Conservation (phyloP, 2,113 vertebrate species). For the Dermatemys mawii region DNA sequence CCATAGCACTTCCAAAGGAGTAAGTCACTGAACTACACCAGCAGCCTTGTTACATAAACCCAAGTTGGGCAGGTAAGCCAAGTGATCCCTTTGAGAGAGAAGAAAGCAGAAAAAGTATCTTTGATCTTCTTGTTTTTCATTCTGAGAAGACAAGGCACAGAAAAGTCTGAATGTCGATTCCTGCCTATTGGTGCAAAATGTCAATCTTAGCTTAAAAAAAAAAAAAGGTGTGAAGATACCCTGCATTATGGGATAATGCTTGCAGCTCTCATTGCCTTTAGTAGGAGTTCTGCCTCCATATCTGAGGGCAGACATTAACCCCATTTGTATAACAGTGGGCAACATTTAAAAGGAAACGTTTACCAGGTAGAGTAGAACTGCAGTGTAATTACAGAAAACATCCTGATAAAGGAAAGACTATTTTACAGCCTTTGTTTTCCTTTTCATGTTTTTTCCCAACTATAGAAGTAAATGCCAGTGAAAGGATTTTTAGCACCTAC, state of each 20-base stretch:
- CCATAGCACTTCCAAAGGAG: constrained; percentile 44
- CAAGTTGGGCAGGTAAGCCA: constrained; percentile 6
- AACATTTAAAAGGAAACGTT: background rate
- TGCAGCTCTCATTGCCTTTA: background rate
- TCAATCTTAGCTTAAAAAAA: background rate
- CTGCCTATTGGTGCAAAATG: background rate
- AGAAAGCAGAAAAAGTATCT: constrained; percentile 9
- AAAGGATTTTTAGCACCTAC: background rate
- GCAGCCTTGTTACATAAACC: constrained; percentile 41
- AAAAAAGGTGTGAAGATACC: background rate
- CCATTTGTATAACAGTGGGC: background rate
- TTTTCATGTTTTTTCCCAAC: background rate
- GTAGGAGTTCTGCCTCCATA: background rate
- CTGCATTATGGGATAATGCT: background rate
- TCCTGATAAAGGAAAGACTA: background rate
- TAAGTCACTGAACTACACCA: constrained; percentile 31
- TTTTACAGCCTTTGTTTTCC: background rate
- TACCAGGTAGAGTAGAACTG: background rate
- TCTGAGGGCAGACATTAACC: background rate
- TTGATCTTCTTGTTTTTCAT: constrained; percentile 38
- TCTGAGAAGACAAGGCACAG: background rate
- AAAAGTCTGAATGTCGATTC: background rate
- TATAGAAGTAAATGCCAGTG: background rate
- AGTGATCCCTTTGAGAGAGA: constrained; percentile 35
- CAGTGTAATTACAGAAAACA: background rate